Base-by-base conservation (phyloP, 2,113 vertebrate genomes). In the Aleadryas rufinucha region DNA sequence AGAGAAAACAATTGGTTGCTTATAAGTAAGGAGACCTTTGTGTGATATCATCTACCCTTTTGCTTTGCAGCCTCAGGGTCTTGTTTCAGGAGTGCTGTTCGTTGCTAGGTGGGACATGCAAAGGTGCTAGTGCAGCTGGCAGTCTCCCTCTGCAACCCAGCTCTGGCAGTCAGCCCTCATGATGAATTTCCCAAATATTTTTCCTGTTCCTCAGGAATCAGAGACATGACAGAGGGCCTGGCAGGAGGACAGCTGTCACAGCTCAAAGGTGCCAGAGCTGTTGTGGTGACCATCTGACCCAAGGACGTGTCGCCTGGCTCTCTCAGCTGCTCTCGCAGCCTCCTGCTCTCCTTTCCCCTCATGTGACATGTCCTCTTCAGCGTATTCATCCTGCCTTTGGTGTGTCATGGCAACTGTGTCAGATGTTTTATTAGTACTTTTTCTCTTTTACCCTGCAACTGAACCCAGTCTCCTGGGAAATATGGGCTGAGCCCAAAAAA, bases 401-500 rank as follows among this genome's bases (percentile, higher is more conserved):
- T 88, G 86, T 93, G 76, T 86, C 80, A 70, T 68, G 89, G 93
- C 68, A 97, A 95, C 89, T 78, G 45, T 31, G 54, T 86, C 69
- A 77, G 71, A 96, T 70, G 68, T 89, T 96, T 95, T 93, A 92
- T 95, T 86, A 74, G 80, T 13, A 26, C 56, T 56, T 92, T 84
- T 81, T 85, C 85, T 15, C 41, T 59, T 87, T 94, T 94, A 90
- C 75, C 95, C 96, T 93, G 59, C 59, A 50, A 77, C 47, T 96
- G 95, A 97, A 96, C 93, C 54, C 60, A 0, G 76, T 95, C 95
- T 96, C 95, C 94, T 52, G 95, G 95, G 95, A 95, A 96, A 96
- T 95, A 89, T 33, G 89, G 90, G 64, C 90, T 89, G 68, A 96
- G 47, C 83, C 94, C 90, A 83, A 63, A 81, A 89, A 81, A 35